Base-by-base conservation (phyloP, 2,888 invertebrate species). In the Phorcus lineatus region DNA sequence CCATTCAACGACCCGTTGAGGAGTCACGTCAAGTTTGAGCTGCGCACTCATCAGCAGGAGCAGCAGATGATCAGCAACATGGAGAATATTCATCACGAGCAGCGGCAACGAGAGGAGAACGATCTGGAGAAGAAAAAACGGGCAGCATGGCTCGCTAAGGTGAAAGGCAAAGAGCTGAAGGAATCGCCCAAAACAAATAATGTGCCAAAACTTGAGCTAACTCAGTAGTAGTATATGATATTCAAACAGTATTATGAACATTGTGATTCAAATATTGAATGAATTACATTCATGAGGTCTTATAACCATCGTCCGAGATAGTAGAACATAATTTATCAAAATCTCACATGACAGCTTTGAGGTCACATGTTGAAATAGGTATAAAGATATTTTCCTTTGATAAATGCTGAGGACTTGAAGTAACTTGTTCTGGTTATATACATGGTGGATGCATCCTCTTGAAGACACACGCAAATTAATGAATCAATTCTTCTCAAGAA, bases 1-100 rank as follows among this genome's bases (percentile, higher is more conserved):
- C 85, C 86, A 40, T 90, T 85, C 82, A 92, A 91, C 81, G 88
- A 91, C 66, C 92, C 92, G 9, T 81, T 92, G 87, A 82, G 92
- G 28, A 89, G 85, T 40, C 89, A 91, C 84, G 86, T 88, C 19
- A 87, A 89, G 80, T 92, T 92, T 88, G 89, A 91, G 78, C 86
- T 92, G 80, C 83, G 87, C 36, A 92, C 92, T 16, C 88, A 91
- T 78, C 84, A 90, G 80, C 91, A 92, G 74, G 91, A 91, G 74
- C 83, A 86, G 54, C 86, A 90, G 52, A 85, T 86, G 74, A 84
- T 91, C 22, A 82, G 79, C n/a, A 82, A 86, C 66, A 88, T 91
- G 16, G 86, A 88, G 80, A 84, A 85, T 53, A 83, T 80, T n/a
- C 84, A 87, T 70, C 54, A 79, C n/a, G 85, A 88, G 13, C 83